Evolutionary conservation across 92 coral and sea anemone genomes (phyloP), one percentile per base, ranked within the genome.

Genomic region (Epizoanthus stellaris): DNA sequence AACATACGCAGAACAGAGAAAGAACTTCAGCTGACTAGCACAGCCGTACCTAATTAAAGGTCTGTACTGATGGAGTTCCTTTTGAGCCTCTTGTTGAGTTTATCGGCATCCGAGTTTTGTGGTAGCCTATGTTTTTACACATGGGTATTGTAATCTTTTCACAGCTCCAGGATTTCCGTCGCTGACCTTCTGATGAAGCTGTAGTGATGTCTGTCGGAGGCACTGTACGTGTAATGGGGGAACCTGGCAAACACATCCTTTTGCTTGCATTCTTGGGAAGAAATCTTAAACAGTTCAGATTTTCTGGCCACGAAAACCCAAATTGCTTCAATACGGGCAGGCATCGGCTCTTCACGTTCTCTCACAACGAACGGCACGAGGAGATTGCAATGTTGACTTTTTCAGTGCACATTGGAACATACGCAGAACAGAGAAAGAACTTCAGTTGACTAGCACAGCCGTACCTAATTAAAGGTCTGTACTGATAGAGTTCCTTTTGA

Each of bases 241-340:
- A 96, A 1, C 98, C 99, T 5, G 92, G 93, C 98, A 96, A 94
- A 71, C 99, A 96, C 99, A 96, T 94, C 12, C 82, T 70, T 6
- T 61, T 61, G 5, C 91, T 94, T 65, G 81, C 80, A 79, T 96
- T 94, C 42, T 73, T 80, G 25, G 82, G 81, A 62, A 85, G 74
- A 88, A 79, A 94, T 94, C 42, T 73, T 80, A n/a, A 80, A 77
- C 62, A 85, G 74, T 30, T 30, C 34, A 30, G 34, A 30, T 30
- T 30, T 30, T 0, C 34, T 0, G 34, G 34, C 34, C 34, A 30
- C 34, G 34, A 30, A 30, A 30, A 0, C 34, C 34, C 34, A 30
- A 30, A 30, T 30, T 30, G 34, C 34, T 30, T 30, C 34, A 30
- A 30, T 30, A 30, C 34, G 34, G 34, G 34, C 34, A 30, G 34